Evolutionary conservation across 2,113 vertebrate species (phyloP).

Genomic region (Chelonoidis abingdonii): DNA sequence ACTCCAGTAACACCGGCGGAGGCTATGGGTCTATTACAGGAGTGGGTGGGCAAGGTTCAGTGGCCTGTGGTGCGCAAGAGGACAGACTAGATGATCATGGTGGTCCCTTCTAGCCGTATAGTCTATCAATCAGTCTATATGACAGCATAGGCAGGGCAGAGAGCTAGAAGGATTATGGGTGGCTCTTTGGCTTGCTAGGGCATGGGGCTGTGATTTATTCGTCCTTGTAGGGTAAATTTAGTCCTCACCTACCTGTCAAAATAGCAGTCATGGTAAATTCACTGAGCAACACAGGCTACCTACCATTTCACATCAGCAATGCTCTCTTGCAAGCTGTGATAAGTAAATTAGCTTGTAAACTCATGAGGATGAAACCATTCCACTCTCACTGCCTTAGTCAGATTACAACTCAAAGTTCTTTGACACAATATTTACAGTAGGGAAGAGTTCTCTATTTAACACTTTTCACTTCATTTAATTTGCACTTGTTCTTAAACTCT

Average conservation of each 20-base stretch:
- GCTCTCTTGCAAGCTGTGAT: background rate
- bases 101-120: background rate
- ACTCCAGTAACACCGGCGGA: background rate
- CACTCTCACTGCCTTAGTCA: accelerated
- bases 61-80: background rate
- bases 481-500: slow-evolving; percentile 21
- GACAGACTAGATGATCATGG: background rate
- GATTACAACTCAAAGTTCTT: background rate
- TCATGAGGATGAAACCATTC: accelerated
- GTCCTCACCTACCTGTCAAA: background rate
- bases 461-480: slow-evolving; percentile 43
- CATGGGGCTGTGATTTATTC: background rate
- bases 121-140: too few species aligned
- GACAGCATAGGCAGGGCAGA: too few species aligned
- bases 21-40: background rate
- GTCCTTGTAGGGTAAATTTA: background rate
- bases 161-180: background rate
- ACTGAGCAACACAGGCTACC: background rate
- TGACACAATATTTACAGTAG: slow-evolving; percentile 10
- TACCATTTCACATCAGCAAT: accelerated
- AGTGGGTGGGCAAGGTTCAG: background rate
- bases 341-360: accelerated
- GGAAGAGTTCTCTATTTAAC: slow-evolving; percentile 31
- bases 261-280: too few species aligned
- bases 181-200: accelerated